Base-by-base conservation (phyloP, 2,797 vertebrate genomes). In the Cirrhinus molitorella region DNA sequence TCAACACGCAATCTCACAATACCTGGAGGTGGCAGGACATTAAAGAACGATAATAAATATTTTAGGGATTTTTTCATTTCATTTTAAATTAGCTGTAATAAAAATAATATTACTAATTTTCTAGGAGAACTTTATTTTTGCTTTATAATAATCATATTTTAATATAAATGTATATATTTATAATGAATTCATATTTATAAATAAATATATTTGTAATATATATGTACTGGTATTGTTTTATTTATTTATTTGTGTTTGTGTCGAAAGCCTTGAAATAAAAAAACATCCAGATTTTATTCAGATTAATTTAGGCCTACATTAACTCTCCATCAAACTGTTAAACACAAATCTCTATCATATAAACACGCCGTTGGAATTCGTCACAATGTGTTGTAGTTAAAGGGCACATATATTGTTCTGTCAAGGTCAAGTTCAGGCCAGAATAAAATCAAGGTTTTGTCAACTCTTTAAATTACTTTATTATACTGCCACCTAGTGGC, bases 371-470 rank as follows among this genome's bases (percentile, higher is more conserved):
- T 10, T 9, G 13, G 8, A 23, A 72, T 81, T 23, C 3, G 11
- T 34, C 31, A 21, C 12, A 51, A 10, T 28, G 9, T 57, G 23
- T 43, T 53, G 28, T 3, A 63, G 77, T 21, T 49, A 63, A 28
- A 68, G 71, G 72, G 16, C 68, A 80, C 43, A 34, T 73, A 5
- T 3, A 25, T 34, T 70, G 28, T 28, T 85, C 71, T 70, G 81
- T 73, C 83, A 90, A 90, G 94, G 94, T 95, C 93, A 95, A 94
- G 93, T 94, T 94, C 91, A 94, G 92, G 93, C 89, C 94, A 93
- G 12, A 86, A 85, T 84, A 84, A 78, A 88, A 91, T 88, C 85
- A 88, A 82, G 81, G 71, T 31, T 31, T 43, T 67, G 17, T 17
- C 49, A 31, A 49, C 13, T n/a, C 53, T 85, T 88, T 43, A n/a